Conservation (phyloP, 2,113 vertebrate genomes). For the Sinosuthora webbiana region DNA sequence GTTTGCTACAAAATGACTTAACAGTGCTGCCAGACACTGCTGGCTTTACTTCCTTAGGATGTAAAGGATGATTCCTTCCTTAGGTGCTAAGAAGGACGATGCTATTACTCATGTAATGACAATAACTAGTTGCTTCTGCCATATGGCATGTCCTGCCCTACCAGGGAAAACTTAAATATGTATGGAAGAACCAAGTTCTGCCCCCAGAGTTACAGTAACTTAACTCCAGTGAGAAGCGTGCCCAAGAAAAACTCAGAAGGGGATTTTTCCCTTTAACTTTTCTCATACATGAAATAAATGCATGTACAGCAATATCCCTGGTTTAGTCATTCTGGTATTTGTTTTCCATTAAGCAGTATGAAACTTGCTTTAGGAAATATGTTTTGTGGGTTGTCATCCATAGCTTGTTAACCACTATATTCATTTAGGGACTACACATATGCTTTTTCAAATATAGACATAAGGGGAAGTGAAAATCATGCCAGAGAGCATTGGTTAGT, state of each 20-base stretch:
- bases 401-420: constrained; percentile 59
- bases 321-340: constrained; percentile 18
- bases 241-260: not conserved
- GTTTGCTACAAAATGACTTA: not conserved
- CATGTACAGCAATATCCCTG: not conserved
- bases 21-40: not conserved
- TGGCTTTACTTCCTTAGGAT: not conserved
- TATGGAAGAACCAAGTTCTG: not conserved
- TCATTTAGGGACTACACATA: constrained; percentile 46
- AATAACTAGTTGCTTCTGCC: not conserved
- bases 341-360: constrained; percentile 48
- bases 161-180: not conserved
- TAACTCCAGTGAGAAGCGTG: not conserved
- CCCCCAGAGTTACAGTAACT: not conserved
- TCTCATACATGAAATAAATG: not conserved
- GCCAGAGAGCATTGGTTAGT: constrained; percentile 51
- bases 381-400: constrained; percentile 56
- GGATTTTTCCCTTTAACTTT: not conserved
- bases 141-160: not conserved
- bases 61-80: not conserved
- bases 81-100: not conserved
- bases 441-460: constrained; percentile 53
- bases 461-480: constrained; percentile 58
- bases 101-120: not conserved
- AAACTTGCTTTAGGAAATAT: constrained; percentile 48